These are phyloP conservation scores for Myiothlypis coronata DNA, from an alignment of 2,797 vertebrate genomes.

Conservation along the genomic window DNA sequence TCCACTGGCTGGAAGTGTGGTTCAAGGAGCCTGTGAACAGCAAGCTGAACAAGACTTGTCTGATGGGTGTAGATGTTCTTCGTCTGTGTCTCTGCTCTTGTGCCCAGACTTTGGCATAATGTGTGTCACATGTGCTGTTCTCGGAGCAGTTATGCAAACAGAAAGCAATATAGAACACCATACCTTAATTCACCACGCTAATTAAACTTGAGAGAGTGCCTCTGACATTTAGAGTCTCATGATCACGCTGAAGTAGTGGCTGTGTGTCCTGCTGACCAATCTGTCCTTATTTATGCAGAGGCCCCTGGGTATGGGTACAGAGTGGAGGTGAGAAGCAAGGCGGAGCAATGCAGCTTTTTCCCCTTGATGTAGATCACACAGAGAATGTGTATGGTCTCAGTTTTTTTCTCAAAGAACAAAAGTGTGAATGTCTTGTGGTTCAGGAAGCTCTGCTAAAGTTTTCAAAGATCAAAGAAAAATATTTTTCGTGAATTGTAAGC, in stretches of 20 bases:
- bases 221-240: constrained; percentile 32
- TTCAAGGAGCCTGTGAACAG: background rate
- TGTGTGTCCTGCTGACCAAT: background rate
- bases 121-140: constrained; percentile 2
- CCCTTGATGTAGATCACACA: background rate
- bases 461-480: background rate
- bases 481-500: background rate
- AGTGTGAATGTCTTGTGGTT: background rate
- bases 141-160: constrained; percentile 8
- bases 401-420: background rate
- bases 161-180: background rate
- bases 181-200: constrained; percentile 9
- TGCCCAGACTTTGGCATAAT: background rate
- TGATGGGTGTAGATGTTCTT: background rate
- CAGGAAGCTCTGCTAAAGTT: background rate
- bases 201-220: constrained; percentile 11
- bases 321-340: background rate
- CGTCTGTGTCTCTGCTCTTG: background rate
- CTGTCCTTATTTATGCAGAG: background rate
- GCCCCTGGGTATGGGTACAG: background rate
- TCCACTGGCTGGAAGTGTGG: background rate
- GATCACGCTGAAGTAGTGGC: background rate
- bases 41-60: background rate
- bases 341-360: background rate
- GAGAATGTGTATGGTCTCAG: background rate